Evolutionary conservation across 2,113 vertebrate species (phyloP), one percentile per base, ranked within the genome.

Genomic region (Microtus richardsoni): DNA sequence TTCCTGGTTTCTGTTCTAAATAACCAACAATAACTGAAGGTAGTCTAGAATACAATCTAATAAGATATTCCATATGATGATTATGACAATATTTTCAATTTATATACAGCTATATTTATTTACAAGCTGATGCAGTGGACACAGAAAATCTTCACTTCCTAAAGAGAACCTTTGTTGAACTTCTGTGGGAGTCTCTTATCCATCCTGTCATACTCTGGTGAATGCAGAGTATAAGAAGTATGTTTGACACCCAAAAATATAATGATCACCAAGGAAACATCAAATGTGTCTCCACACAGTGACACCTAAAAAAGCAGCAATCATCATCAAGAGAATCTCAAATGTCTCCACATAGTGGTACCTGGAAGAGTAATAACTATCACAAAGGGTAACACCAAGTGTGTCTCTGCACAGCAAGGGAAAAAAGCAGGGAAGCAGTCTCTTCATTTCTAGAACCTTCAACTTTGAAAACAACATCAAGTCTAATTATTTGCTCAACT

Each of bases 1-100:
- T 91, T 52, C 30, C 66, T 39, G 14, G 7, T 54, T 90, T 85
- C 49, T 93, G 47, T 24, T 62, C 9, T 47, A 62, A 78, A 58
- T 75, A 92, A 86, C 10, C 19, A 36, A 77, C 79, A 71, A 84
- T 93, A 91, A 79, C 71, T 66, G 73, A 85, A 88, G 41, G 36
- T 5, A 71, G 58, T 49, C 10, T 84, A 88, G 75, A 77, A 89
- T 52, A 52, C 33, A 93, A 78, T 77, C 52, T 49, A 93, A n/a
- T 28, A 88, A 91, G 30, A 79, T 62, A 70, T 6, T 75, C 36
- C 66, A 17, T 1, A n/a, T 62, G 58, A 83, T 52, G 68, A 33
- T 58, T 64, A 7, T 88, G 68, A 84, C 22, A 75, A 54, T 71
- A n/a, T 9, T 62, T 95, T 94, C 14, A 13, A 71, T 90, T 86